phyloP scores from a whole-genome alignment of 2,113 vertebrate genomes.

The Otis tarda region DNA sequence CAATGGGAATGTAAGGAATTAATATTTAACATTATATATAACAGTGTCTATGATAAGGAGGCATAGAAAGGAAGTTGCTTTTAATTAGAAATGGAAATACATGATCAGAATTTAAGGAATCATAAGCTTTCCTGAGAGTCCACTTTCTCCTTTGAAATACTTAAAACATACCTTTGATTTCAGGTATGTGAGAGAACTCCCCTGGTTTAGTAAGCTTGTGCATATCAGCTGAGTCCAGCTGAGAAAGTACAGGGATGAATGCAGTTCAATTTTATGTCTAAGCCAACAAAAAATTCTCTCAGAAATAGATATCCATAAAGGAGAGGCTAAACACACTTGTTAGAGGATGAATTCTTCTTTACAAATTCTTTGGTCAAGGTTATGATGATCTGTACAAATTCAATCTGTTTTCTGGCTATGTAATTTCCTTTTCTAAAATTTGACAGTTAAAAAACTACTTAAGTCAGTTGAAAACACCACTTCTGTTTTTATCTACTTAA shows the following conservation, averaged over 20 bases:
- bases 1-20: background rate
- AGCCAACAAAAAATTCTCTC: background rate
- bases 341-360: background rate
- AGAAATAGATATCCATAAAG: constrained; percentile 16
- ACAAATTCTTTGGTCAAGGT: background rate
- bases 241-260: background rate
- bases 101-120: background rate
- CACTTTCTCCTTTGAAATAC: background rate
- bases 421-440: background rate
- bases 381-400: background rate
- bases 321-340: background rate
- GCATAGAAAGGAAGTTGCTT: background rate
- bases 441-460: background rate
- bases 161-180: background rate
- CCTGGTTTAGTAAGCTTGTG: background rate
- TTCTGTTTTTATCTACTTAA: background rate
- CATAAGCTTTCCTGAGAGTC: background rate
- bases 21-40: background rate
- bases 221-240: background rate
- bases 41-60: background rate
- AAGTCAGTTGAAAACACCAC: background rate
- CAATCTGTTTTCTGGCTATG: background rate
- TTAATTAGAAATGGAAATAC: background rate
- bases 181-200: background rate
- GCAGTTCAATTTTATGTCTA: background rate